Percentiles rank a stretch among this genome's conserved stretches.
phyloP scores from a whole-genome alignment of 2,797 vertebrate species.

The Champsocephalus gunnari region DNA sequence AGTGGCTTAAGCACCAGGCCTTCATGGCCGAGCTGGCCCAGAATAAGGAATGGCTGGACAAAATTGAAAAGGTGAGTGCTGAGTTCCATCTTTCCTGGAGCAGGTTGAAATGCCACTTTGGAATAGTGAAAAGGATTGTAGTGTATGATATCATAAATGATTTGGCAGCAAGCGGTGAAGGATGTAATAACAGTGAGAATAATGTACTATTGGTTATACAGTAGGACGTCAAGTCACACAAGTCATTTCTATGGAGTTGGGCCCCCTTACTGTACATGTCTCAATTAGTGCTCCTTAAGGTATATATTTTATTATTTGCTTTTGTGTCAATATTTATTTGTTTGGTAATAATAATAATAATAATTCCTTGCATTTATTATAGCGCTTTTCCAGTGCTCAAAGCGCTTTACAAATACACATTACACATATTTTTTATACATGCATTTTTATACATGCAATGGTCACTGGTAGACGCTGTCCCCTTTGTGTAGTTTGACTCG shows the following conservation, averaged over 20 bases:
- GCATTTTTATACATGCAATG: too few relatives aligned
- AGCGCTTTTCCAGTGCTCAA: too few relatives aligned
- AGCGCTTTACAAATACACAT: too few relatives aligned
- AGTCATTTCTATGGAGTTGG: neutral
- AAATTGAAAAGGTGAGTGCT: conserved; percentile 91
- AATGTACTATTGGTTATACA: neutral
- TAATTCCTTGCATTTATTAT: too few relatives aligned
- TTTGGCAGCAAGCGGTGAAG: neutral
- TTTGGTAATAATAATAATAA: neutral
- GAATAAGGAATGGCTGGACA: conserved; percentile 94
- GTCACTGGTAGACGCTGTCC: neutral
- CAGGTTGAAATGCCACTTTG: neutral
- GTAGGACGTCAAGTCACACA: neutral
- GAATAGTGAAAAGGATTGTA: neutral
- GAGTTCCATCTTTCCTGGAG: neutral
- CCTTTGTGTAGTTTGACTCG: neutral
- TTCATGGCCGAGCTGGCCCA: conserved; percentile 94
- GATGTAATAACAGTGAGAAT: neutral
- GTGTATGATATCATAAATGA: neutral
- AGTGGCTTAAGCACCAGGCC: conserved; percentile 94
- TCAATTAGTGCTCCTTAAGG: neutral
- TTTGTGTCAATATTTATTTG: neutral
- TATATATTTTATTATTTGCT: neutral
- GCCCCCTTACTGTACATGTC: neutral
- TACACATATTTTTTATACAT: too few relatives aligned